Evolutionary conservation across 2,888 invertebrate species (phyloP), one percentile per base, ranked within the genome.

Genomic region (Elmis aenea): DNA sequence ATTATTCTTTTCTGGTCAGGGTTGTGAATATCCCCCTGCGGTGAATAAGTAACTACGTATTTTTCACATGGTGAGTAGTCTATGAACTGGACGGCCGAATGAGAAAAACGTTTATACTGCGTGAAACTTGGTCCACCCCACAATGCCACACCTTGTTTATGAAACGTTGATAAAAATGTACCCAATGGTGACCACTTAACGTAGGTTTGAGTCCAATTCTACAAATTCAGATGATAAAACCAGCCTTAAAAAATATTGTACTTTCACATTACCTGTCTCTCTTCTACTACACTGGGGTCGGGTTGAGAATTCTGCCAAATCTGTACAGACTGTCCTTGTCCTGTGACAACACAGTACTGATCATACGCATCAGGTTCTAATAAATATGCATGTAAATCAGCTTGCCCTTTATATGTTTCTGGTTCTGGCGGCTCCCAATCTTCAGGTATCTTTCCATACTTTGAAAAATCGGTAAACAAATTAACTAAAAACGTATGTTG

Each of bases 1-100:
- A 93, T 86, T 9, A 94, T 83, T 58, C 89, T 85, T 46, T 81
- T 93, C 68, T 76, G 85, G 64, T 78, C 82, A 1, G 80, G 79
- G 48, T 64, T 68, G 24, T 66, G 69, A 45, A 70, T 64, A 42
- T 85, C 83, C 9, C 80, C 76, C 38, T 83, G 79, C 0, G 93
- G 88, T 18, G 95, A 90, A 65, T 94, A 96, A 0, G 95, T 93
- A 1, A 97, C 92, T 46, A 97, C 69, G 66, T 95, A 97, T 58
- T 91, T 91, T 72, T 99, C 99, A 67, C 91, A 89, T 0, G 99
- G 97, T 5, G 97, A 99, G 69, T 95, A 99, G 56, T 96, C 95
- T 41, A 97, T 91, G 57, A 91, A 91, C 57, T 94, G 88, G 0
- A 96, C 97, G 46, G 86, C 85, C 0, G 81, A 75, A 58, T 94